Evolutionary conservation across 2,113 vertebrate genomes (phyloP).

Genomic region (Boleophthalmus pectinirostris): DNA sequence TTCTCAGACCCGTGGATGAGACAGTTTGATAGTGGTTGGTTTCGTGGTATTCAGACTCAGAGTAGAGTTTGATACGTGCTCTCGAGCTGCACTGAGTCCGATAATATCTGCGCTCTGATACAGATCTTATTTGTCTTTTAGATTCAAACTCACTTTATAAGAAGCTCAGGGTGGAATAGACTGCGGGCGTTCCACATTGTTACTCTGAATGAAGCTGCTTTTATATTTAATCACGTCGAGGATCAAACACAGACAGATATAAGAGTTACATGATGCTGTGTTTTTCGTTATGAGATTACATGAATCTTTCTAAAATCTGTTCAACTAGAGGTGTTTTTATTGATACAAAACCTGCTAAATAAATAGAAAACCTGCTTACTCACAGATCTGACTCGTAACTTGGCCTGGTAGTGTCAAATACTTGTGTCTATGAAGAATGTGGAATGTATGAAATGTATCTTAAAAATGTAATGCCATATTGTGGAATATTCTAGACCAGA

Average conservation of each 20-base stretch:
- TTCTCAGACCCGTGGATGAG: not conserved
- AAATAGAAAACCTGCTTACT: no score
- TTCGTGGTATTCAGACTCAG: not conserved
- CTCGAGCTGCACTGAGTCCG: not conserved
- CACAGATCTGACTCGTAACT: no score
- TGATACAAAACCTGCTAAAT: no score
- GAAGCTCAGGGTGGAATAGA: not conserved
- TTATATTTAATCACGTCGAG: not conserved
- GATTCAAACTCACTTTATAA: not conserved
- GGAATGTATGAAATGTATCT: no score
- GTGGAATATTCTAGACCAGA: no score
- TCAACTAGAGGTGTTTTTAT: no score
- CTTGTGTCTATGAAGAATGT: no score
- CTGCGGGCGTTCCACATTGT: not conserved
- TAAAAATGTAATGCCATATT: no score
- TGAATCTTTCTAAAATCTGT: not conserved
- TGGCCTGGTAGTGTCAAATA: no score
- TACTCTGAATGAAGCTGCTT: not conserved
- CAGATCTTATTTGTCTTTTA: not conserved
- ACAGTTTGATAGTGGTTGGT: not conserved
- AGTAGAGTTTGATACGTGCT: not conserved
- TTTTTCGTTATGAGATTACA: not conserved
- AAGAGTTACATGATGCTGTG: not conserved
- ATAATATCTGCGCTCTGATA: not conserved
- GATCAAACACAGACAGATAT: not conserved